Percentiles rank a stretch among this genome's conserved stretches.
phyloP scores from a whole-genome alignment of 2,888 invertebrate species.

The Phyllotreta striolata region DNA sequence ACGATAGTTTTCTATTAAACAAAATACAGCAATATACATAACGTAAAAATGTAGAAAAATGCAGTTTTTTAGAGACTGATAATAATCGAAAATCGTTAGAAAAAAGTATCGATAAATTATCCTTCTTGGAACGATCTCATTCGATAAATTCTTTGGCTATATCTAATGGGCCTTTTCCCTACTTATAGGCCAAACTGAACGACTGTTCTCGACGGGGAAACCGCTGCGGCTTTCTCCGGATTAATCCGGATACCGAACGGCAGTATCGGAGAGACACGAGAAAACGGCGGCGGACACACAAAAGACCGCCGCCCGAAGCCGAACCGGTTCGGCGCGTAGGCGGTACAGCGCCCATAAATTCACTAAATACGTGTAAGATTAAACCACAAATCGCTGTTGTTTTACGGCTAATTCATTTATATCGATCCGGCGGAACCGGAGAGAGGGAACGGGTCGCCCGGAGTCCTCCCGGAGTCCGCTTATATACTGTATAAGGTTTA shows the following conservation, averaged over 20 bases:
- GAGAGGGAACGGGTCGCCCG: background rate
- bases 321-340: conserved; percentile 47
- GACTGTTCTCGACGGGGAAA: background rate
- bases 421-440: conserved; percentile 53
- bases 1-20: no score
- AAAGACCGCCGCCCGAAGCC: conserved; percentile 42
- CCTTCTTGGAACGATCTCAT: no score
- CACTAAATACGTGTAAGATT: conserved; percentile 61
- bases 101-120: no score
- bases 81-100: no score
- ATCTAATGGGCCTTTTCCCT: no score
- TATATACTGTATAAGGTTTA: no score
- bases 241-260: background rate
- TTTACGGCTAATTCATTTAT: conserved; percentile 62
- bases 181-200: no score
- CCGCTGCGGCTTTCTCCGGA: conserved; percentile 10
- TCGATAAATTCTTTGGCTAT: no score
- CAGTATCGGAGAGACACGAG: conserved; percentile 20
- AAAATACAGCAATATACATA: no score
- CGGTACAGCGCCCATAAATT: conserved; percentile 58
- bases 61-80: no score
- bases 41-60: no score
- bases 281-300: conserved; percentile 40
- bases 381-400: conserved; percentile 63
- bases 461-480: no score